Evolutionary conservation across 2,797 vertebrate genomes (phyloP).

Genomic region (Sebastes hopkinsi): DNA sequence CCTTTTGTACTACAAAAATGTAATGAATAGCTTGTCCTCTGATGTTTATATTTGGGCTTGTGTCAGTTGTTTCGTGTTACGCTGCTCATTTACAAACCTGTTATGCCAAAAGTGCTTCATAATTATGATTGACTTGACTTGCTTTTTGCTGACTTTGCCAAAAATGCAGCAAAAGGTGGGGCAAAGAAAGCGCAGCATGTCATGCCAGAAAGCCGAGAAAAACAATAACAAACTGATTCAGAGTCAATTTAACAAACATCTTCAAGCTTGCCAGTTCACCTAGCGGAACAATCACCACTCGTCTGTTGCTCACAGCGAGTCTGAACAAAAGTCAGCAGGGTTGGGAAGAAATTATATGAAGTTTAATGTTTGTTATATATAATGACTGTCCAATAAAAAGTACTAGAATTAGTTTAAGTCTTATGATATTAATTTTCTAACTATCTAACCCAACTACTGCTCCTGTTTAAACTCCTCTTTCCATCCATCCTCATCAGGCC

Average conservation of each 20-base stretch:
- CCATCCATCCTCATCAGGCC: constrained; percentile 63
- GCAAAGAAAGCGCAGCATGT: background rate
- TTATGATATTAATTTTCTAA: background rate
- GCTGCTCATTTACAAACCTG: background rate
- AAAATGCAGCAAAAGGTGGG: constrained; percentile 2
- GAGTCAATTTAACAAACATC: background rate
- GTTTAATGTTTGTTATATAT: background rate
- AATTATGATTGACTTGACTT: constrained; percentile 5
- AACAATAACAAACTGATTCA: background rate
- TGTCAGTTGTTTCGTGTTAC: background rate
- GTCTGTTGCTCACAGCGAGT: background rate
- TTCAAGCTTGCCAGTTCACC: background rate
- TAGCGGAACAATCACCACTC: background rate
- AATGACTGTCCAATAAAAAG: background rate
- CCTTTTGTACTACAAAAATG: too few relatives aligned
- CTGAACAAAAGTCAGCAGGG: background rate
- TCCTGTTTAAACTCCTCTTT: background rate
- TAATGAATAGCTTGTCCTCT: background rate
- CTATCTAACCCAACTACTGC: background rate
- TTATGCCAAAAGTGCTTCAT: background rate
- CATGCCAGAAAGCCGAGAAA: background rate
- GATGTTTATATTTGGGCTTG: background rate
- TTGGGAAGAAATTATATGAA: background rate
- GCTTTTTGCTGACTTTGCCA: constrained; percentile 5
- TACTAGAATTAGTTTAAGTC: background rate